Base-by-base conservation (phyloP, 2,797 vertebrate genomes). In the Sebastes reedi region DNA sequence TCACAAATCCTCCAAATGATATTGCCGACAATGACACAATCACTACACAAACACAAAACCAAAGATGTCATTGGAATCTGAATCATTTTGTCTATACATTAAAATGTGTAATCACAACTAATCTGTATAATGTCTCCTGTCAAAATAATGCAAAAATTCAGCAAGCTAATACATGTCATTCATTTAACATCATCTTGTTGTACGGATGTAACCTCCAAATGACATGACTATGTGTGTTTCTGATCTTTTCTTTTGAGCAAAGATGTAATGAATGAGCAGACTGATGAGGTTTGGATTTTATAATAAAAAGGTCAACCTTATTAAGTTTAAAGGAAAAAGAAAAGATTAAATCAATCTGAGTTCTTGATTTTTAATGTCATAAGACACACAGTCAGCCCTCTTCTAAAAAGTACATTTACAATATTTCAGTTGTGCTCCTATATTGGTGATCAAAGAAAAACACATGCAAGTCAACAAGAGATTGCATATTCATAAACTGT, bases 251-350 rank as follows among this genome's bases (percentile, higher is more conserved):
- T 50, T 85, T 80, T 85, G 80, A 74, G 60, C 65, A 75, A 54
- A 64, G 29, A 79, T 85, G 42, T 86, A 79, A 86, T 84, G 80
- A 86, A 91, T 85, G 77, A 83, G 79, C 42, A 79, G 60, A 68
- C 80, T 77, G 82, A 89, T 87, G 81, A 84, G 73, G 59, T 91
- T 90, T 85, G 76, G 72, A 66, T 92, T 93, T 85, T 70, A 81
- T 90, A 85, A 90, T 90, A 78, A 90, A 88, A 89, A 91, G 79
- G 86, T 89, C 85, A 91, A 78, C 54, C 75, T 79, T 81, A 85
- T 85, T 88, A 72, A 84, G 72, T 84, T 88, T 70, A 77, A 77
- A 75, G 67, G 46, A 50, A 50, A 20, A 50, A 50, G 46, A 50
- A 60, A 75, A 91, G 80, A 90, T 90, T 56, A 88, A 88, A 92